Conservation (phyloP, 2,797 vertebrate species). For the Eulemur coronatus region DNA sequence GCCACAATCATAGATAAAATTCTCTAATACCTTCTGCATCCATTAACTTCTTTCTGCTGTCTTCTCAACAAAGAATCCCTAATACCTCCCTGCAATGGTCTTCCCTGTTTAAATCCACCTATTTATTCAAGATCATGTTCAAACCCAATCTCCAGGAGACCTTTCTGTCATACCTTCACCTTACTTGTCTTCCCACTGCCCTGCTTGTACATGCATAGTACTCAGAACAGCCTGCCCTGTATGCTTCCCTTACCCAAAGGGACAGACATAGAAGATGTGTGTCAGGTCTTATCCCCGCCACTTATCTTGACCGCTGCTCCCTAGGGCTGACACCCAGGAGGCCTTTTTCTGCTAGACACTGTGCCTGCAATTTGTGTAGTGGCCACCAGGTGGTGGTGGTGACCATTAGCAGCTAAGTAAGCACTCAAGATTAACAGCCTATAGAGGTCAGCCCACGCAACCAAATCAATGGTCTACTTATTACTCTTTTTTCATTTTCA, state of each 20-base stretch:
- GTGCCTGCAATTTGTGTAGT: constrained; percentile 1
- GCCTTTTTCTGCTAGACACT: background rate
- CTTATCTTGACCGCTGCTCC: background rate
- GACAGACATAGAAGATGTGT: background rate
- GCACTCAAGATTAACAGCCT: background rate
- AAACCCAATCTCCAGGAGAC: background rate
- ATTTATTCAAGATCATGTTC: background rate
- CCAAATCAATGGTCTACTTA: background rate
- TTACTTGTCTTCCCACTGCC: background rate
- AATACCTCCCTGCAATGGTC: background rate
- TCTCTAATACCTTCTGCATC: background rate
- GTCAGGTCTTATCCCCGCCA: background rate
- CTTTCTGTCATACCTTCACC: background rate
- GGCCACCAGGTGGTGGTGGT: background rate
- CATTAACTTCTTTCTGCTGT: background rate
- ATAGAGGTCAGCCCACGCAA: background rate
- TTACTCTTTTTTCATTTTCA: background rate
- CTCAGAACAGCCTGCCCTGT: background rate
- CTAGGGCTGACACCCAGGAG: background rate
- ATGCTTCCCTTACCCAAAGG: background rate
- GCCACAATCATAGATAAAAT: background rate
- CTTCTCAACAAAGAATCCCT: background rate
- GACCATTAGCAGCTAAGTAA: background rate
- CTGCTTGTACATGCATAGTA: background rate
- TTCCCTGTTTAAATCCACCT: background rate